Evolutionary conservation across 2,113 vertebrate genomes (phyloP).

Genomic region (Trogon melanurus): DNA sequence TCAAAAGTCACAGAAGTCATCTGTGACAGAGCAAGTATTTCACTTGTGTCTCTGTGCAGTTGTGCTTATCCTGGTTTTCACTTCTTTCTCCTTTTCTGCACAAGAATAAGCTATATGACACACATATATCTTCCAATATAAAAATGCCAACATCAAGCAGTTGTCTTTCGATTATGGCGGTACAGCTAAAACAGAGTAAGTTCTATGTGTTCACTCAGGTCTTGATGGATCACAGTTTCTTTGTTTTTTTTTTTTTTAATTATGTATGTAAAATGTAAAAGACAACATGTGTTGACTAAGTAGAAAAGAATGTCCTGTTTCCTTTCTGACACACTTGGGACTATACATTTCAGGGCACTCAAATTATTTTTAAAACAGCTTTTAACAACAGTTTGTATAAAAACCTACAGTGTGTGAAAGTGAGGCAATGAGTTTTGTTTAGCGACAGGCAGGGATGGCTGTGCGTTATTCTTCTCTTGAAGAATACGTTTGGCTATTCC

Average conservation of each 20-base stretch:
- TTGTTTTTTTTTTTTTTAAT: neutral
- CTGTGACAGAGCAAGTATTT: neutral
- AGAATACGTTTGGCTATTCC: neutral
- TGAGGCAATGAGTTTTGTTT: neutral
- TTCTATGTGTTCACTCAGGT: neutral
- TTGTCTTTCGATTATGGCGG: neutral
- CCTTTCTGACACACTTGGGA: neutral
- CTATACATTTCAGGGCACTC: neutral
- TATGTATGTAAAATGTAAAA: neutral
- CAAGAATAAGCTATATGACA: neutral
- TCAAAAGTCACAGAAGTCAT: neutral
- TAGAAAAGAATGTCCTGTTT: neutral
- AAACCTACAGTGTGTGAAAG: neutral
- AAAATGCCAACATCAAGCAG: neutral
- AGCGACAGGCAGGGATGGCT: neutral
- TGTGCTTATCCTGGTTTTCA: neutral
- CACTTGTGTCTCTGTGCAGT: neutral
- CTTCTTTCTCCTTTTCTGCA: neutral
- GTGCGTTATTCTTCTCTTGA: neutral
- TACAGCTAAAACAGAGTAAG: neutral
- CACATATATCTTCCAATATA: neutral
- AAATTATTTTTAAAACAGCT: neutral
- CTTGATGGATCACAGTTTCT: neutral
- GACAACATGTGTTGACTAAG: neutral
- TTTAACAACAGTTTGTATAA: neutral